phyloP scores from a whole-genome alignment of 2,113 vertebrate genomes.

The Oxygymnocypris stewartii region DNA sequence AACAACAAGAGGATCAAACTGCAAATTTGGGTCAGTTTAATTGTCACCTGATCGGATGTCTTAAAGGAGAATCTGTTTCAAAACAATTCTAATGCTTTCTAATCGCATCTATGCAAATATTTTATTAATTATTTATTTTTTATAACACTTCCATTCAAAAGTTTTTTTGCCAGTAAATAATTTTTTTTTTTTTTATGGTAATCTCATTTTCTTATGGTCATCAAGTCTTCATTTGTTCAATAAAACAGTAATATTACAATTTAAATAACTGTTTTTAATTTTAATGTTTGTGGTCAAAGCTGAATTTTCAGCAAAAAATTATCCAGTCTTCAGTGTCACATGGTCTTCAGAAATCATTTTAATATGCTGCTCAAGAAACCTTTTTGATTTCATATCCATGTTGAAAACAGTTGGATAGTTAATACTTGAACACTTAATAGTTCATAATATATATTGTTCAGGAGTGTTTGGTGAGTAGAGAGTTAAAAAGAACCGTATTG shows the following conservation, averaged over 20 bases:
- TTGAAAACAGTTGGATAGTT: too few species aligned
- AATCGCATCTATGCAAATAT: not conserved
- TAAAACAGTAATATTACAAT: not conserved
- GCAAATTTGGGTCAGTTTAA: conserved; percentile 87
- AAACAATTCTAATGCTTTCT: not conserved
- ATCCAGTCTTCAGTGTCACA: too few species aligned
- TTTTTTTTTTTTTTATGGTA: not conserved
- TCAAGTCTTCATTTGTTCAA: not conserved
- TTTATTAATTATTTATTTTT: not conserved
- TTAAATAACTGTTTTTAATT: not conserved
- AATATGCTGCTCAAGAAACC: too few species aligned
- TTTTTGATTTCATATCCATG: too few species aligned
- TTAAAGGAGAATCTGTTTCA: not conserved
- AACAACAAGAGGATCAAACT: conserved; percentile 92
- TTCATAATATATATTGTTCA: too few species aligned
- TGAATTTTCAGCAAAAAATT: too few species aligned
- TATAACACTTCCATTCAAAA: not conserved
- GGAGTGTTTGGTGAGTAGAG: too few species aligned
- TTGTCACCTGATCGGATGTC: not conserved
- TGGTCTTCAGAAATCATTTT: too few species aligned
- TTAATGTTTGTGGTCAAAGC: not conserved
- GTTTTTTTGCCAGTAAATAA: not conserved
- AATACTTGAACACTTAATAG: too few species aligned
- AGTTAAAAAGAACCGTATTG: too few species aligned
- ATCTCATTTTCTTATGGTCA: not conserved